phyloP scores from a whole-genome alignment of 2,888 invertebrate species.

The Tipula confusa region DNA sequence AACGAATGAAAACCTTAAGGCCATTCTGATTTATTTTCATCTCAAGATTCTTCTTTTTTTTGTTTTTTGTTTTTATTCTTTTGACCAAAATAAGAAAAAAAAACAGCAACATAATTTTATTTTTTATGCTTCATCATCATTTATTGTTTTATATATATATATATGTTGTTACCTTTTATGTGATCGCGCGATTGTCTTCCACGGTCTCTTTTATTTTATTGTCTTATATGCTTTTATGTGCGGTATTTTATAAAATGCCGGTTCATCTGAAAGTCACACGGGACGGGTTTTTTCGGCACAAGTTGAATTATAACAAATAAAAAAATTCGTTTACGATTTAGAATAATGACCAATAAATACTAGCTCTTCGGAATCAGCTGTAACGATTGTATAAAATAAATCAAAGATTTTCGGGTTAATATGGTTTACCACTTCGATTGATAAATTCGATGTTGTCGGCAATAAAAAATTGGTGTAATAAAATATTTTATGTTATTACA shows the following conservation, averaged over 20 bases:
- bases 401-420: background rate
- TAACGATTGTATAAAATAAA: background rate
- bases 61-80: background rate
- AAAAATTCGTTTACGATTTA: background rate
- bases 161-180: slow-evolving; percentile 6
- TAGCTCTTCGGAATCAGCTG: background rate
- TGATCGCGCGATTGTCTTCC: slow-evolving; percentile 20
- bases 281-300: background rate
- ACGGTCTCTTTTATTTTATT: background rate
- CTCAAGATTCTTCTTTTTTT: background rate
- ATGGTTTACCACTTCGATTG: background rate
- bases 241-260: background rate
- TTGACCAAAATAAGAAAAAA: slow-evolving; percentile 25
- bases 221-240: background rate
- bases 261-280: background rate
- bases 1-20: slow-evolving; percentile 14
- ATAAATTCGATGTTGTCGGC: background rate
- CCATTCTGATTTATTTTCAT: slow-evolving; percentile 25
- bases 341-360: background rate
- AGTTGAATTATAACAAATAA: background rate
- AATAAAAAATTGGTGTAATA: background rate
- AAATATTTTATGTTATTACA: background rate
- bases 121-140: slow-evolving; percentile 25
- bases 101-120: slow-evolving; percentile 16
- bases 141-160: background rate